Conservation (phyloP, 2,888 invertebrate species). For the Charanyca ferruginea region DNA sequence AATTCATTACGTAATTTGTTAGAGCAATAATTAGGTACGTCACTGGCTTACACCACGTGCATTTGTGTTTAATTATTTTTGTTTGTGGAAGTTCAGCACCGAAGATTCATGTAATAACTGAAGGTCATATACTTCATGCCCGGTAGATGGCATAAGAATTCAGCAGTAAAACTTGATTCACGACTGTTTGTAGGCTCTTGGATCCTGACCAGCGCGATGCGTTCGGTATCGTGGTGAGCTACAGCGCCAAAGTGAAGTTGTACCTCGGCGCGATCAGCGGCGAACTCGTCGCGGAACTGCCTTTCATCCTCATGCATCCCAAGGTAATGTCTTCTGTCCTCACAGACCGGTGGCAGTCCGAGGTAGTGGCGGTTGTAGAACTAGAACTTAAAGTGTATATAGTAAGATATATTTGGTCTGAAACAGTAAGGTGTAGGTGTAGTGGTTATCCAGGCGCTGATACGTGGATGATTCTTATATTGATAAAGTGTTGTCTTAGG, state of each 20-base stretch:
- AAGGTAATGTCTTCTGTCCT: conserved; percentile 90
- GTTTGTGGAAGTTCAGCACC: too few relatives aligned
- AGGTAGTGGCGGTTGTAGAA: neutral
- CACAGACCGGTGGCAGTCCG: neutral
- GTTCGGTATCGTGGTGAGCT: conserved; percentile 98
- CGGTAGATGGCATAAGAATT: too few relatives aligned
- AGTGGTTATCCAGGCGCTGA: neutral
- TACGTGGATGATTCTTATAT: neutral
- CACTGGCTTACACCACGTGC: too few relatives aligned
- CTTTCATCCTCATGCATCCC: conserved; percentile 97
- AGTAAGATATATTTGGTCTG: neutral
- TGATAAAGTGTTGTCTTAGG: conserved; percentile 32
- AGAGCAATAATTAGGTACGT: too few relatives aligned
- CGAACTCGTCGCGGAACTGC: conserved; percentile 97
- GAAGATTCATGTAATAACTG: too few relatives aligned
- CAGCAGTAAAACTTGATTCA: neutral
- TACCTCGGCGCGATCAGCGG: conserved; percentile 98
- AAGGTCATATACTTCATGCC: too few relatives aligned
- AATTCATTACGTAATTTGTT: too few relatives aligned
- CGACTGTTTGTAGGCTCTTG: conserved; percentile 74
- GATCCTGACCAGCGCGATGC: conserved; percentile 96
- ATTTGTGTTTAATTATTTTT: too few relatives aligned
- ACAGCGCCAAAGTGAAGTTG: conserved; percentile 98
- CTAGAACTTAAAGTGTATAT: neutral
- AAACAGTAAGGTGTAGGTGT: neutral